Conservation (phyloP, 2,888 invertebrate genomes). For the Idaea straminata region DNA sequence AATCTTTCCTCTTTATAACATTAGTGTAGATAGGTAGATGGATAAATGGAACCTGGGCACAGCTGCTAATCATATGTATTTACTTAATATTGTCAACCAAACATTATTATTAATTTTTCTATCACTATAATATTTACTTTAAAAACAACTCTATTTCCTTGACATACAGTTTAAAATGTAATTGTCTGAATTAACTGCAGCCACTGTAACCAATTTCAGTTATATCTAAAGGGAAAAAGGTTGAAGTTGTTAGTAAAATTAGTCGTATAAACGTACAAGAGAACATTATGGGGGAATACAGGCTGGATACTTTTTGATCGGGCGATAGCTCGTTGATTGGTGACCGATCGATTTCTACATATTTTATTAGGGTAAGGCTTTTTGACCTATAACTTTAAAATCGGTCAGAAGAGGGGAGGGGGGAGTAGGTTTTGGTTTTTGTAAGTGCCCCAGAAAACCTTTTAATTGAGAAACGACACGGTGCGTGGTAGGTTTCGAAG, state of each 20-base stretch:
- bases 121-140: neutral
- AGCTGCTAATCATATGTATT: neutral
- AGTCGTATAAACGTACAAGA: neutral
- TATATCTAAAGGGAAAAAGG: constrained; percentile 8
- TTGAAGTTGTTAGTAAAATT: neutral
- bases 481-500: too few species aligned
- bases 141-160: neutral
- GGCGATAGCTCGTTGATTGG: neutral
- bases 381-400: too few species aligned
- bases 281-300: neutral
- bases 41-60: neutral
- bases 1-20: too few species aligned
- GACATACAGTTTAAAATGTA: neutral
- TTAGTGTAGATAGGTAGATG: too few species aligned
- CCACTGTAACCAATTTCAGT: neutral
- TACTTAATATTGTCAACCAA: neutral
- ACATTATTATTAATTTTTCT: neutral
- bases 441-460: too few species aligned
- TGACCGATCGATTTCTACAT: neutral
- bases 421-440: too few species aligned
- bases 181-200: neutral
- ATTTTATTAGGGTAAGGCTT: too few species aligned
- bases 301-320: neutral
- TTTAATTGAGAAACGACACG: too few species aligned
- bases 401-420: too few species aligned